Percentiles rank a stretch among this genome's conserved stretches.
phyloP scores from a whole-genome alignment of 2,113 vertebrate genomes.

The Orthonyx spaldingii region DNA sequence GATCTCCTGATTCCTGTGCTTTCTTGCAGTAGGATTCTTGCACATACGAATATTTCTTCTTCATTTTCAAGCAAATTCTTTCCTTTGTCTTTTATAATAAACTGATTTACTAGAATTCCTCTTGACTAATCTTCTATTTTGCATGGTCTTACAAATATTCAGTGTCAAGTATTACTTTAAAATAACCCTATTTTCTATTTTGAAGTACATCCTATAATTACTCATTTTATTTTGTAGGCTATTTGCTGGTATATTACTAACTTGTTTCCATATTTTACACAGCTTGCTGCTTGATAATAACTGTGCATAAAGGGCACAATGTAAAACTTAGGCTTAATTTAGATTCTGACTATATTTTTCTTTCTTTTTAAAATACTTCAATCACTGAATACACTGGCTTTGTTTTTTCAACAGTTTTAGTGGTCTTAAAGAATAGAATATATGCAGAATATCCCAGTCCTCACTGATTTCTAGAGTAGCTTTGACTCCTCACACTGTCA shows the following conservation, averaged over 20 bases:
- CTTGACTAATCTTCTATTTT: constrained; percentile 20
- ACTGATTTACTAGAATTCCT: neutral
- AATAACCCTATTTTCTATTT: constrained; percentile 20
- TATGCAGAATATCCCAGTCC: neutral
- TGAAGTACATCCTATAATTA: constrained; percentile 8
- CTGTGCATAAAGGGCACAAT: neutral
- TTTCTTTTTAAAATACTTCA: neutral
- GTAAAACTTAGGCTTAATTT: neutral
- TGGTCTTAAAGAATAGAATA: neutral
- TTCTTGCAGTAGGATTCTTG: neutral
- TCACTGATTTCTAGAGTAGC: neutral
- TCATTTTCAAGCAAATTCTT: constrained; percentile 34
- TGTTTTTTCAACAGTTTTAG: neutral
- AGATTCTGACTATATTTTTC: neutral
- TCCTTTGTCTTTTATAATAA: constrained; percentile 52
- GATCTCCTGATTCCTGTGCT: neutral
- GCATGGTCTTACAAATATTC: neutral
- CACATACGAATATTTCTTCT: neutral
- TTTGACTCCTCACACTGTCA: neutral
- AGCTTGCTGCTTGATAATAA: constrained; percentile 3
- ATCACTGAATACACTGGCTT: neutral
- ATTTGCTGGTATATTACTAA: constrained; percentile 1
- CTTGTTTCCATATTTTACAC: constrained; percentile 9
- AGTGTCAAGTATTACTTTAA: constrained; percentile 29
- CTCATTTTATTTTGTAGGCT: constrained; percentile 4